Evolutionary conservation across 2,888 invertebrate genomes (phyloP).

Genomic region (Keiferia lycopersicella): DNA sequence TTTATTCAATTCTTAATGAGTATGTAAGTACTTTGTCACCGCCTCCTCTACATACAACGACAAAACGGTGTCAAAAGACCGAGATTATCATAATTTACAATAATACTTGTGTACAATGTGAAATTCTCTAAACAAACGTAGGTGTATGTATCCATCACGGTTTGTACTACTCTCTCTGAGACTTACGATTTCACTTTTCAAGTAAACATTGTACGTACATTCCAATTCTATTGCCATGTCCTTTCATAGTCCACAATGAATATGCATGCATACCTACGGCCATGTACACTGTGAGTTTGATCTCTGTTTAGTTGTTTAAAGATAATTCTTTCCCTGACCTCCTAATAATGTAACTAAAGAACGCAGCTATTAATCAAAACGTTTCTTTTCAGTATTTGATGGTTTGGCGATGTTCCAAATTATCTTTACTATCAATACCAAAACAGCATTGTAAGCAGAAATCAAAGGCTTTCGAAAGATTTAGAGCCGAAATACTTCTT

Average conservation of each 20-base stretch:
- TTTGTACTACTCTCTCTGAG: conserved; percentile 44
- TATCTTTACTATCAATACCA: neutral
- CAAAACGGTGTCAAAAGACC: conserved; percentile 14
- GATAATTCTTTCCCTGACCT: neutral
- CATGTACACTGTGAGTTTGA: neutral
- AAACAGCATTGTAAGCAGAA: neutral
- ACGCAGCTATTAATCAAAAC: neutral
- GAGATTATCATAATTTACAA: conserved; percentile 24
- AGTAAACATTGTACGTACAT: conserved; percentile 34
- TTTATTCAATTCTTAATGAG: neutral
- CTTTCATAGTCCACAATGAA: conserved; percentile 5
- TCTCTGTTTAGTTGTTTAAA: neutral
- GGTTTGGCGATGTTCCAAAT: neutral
- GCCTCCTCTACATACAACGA: neutral
- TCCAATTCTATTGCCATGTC: conserved; percentile 14
- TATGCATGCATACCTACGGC: neutral
- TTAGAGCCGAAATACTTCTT: neutral
- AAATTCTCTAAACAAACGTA: conserved; percentile 31
- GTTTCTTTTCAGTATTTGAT: neutral
- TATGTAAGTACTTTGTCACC: neutral
- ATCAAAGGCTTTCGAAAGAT: conserved; percentile 1
- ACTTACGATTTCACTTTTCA: conserved; percentile 44
- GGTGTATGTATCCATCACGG: conserved; percentile 33
- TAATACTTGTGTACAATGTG: conserved; percentile 30
- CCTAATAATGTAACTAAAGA: neutral